These are phyloP conservation scores for Delia radicum DNA, from an alignment of 1,140 invertebrate species.

Conservation along the genomic window DNA sequence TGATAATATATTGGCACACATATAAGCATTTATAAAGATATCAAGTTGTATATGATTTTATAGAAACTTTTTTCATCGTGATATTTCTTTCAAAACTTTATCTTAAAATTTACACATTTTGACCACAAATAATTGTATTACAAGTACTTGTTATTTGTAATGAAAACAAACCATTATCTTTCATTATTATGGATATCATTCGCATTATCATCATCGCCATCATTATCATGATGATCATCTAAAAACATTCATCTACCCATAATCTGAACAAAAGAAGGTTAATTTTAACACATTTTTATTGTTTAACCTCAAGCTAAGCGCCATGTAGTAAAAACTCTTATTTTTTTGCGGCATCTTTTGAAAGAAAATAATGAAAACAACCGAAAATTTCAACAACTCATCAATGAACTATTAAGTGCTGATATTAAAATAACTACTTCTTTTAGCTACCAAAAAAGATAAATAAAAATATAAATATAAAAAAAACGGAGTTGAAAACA, in stretches of 20 bases:
- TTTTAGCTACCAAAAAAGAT: neutral
- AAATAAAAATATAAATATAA: neutral
- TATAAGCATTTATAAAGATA: too few species aligned
- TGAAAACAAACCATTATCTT: neutral
- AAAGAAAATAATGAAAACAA: slow-evolving; percentile 14
- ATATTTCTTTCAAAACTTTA: too few species aligned
- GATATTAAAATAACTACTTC: neutral
- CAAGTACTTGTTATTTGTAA: neutral
- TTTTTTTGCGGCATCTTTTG: neutral
- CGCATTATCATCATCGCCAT: neutral
- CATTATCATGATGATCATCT: neutral
- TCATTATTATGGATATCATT: neutral
- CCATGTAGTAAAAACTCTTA: neutral
- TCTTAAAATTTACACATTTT: neutral
- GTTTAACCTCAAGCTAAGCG: neutral
- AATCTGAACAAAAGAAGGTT: slow-evolving; percentile 32
- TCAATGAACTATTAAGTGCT: slow-evolving; percentile 47
- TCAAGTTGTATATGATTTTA: too few species aligned
- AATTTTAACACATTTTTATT: slow-evolving; percentile 51
- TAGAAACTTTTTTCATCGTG: too few species aligned
- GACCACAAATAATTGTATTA: neutral
- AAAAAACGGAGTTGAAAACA: neutral
- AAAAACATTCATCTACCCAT: neutral
- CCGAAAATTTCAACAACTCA: slow-evolving; percentile 55
- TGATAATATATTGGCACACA: too few species aligned